phyloP scores from a whole-genome alignment of 2,113 vertebrate species.

The Alexandromys fortis region DNA sequence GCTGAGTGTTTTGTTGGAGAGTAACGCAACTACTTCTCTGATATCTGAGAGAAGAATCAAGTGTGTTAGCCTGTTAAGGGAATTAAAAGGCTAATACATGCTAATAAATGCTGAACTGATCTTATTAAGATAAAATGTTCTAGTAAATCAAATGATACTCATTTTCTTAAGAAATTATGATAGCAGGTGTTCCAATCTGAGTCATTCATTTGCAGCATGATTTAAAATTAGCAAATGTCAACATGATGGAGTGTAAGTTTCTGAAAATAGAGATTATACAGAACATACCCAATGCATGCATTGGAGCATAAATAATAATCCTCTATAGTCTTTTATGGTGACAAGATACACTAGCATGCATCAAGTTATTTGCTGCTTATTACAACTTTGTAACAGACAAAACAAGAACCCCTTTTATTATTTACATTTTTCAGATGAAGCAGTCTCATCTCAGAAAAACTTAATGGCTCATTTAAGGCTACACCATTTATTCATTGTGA shows the following conservation, averaged over 20 bases:
- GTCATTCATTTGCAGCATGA: conserved; percentile 74
- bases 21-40: background rate
- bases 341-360: background rate
- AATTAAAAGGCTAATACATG: conserved; percentile 75
- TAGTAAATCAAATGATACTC: conserved; percentile 80
- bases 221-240: conserved; percentile 82
- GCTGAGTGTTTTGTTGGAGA: background rate
- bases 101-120: conserved; percentile 81
- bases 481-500: conserved; percentile 2
- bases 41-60: conserved; percentile 34
- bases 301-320: conserved; percentile 54
- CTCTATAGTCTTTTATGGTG: conserved; percentile 21
- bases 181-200: conserved; percentile 79
- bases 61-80: conserved; percentile 54
- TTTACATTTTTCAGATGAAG: conserved; percentile 50
- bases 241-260: conserved; percentile 69
- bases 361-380: conserved; percentile 62
- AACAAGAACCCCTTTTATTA: conserved; percentile 48
- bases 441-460: conserved; percentile 21
- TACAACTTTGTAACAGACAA: conserved; percentile 48
- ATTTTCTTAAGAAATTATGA: conserved; percentile 80
- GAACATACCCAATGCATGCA: conserved; percentile 28
- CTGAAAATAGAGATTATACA: conserved; percentile 67
- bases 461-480: conserved; percentile 34
- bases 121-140: conserved; percentile 80